Conservation (phyloP, 2,888 invertebrate species). For the Cosmopolites sordidus region DNA sequence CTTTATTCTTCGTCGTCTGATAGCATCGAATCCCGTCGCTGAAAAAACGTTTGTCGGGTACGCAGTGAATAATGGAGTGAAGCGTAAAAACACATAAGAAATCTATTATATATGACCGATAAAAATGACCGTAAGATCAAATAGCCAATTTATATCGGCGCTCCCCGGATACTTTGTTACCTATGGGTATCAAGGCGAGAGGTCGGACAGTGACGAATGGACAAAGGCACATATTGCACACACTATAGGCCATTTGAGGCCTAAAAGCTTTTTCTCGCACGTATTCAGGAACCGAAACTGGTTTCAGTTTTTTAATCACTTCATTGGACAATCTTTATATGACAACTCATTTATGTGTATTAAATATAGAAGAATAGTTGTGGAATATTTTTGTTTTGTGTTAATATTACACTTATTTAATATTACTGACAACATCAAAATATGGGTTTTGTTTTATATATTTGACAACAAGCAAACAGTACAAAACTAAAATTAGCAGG, state of each 20-base stretch:
- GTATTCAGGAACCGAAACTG: too few species aligned
- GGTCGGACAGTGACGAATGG: slow-evolving; percentile 38
- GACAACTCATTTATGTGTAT: too few species aligned
- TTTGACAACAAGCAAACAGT: too few species aligned
- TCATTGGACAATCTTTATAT: too few species aligned
- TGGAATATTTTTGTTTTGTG: too few species aligned
- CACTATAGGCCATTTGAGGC: slow-evolving; percentile 18
- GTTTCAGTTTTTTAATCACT: too few species aligned
- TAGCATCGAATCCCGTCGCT: slow-evolving; percentile 9
- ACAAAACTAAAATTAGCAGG: too few species aligned
- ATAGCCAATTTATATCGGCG: slow-evolving; percentile 40
- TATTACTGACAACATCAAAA: too few species aligned
- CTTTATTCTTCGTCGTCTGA: not conserved
- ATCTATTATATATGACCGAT: slow-evolving; percentile 39
- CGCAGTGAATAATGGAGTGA: slow-evolving; percentile 36
- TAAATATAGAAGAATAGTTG: too few species aligned
- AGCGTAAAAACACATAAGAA: slow-evolving; percentile 37
- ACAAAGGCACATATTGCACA: slow-evolving; percentile 20
- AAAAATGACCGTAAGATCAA: slow-evolving; percentile 41
- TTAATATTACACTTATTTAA: too few species aligned
- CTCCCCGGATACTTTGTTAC: slow-evolving; percentile 38
- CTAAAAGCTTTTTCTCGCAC: slow-evolving; percentile 22
- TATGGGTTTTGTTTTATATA: too few species aligned
- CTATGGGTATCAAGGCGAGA: slow-evolving; percentile 38
- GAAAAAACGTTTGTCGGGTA: slow-evolving; percentile 30